A percentile compares a stretch with the other conserved stretches of the same genome.
Evolutionary conservation across 2,888 invertebrate species (phyloP).

Genomic region (Rhingia campestris): DNA sequence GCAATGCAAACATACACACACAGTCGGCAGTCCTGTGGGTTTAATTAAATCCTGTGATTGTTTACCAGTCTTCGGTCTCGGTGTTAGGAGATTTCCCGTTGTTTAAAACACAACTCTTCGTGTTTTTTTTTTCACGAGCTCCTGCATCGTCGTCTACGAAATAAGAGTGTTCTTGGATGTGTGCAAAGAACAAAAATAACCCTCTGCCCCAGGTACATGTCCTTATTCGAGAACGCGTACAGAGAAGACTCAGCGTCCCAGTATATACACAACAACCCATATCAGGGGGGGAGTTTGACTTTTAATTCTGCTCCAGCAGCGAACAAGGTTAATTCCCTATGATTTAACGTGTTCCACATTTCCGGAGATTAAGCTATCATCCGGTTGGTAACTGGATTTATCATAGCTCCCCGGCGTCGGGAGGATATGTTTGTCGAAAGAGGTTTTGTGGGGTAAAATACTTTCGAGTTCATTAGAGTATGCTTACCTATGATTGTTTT

Average conservation of each 20-base stretch:
- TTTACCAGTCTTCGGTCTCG: conserved; percentile 35
- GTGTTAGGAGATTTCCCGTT: conserved; percentile 26
- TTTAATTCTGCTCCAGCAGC: conserved; percentile 72
- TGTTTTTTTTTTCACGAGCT: conserved; percentile 48
- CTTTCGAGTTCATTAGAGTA: conserved; percentile 70
- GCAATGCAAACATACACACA: conserved; percentile 30
- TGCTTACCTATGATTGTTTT: conserved; percentile 66
- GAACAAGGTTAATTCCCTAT: conserved; percentile 73
- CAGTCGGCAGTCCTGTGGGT: conserved; percentile 54
- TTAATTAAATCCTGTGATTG: conserved; percentile 73
- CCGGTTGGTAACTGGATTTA: conserved; percentile 73
- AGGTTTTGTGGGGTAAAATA: conserved; percentile 34
- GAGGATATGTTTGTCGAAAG: conserved; percentile 8
- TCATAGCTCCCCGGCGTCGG: conserved; percentile 53
- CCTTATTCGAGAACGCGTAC: conserved; percentile 21
- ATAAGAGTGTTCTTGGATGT: conserved; percentile 39
- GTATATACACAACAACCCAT: background rate
- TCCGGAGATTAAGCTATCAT: conserved; percentile 74
- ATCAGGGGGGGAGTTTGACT: conserved; percentile 41
- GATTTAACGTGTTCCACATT: conserved; percentile 74
- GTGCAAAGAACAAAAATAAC: conserved; percentile 48
- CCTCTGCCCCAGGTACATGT: conserved; percentile 14
- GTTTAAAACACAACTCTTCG: conserved; percentile 60
- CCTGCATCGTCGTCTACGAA: conserved; percentile 57
- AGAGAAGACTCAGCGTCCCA: background rate